Evolutionary conservation across 2,888 invertebrate species (phyloP).

Genomic region (Drosophila falleni): DNA sequence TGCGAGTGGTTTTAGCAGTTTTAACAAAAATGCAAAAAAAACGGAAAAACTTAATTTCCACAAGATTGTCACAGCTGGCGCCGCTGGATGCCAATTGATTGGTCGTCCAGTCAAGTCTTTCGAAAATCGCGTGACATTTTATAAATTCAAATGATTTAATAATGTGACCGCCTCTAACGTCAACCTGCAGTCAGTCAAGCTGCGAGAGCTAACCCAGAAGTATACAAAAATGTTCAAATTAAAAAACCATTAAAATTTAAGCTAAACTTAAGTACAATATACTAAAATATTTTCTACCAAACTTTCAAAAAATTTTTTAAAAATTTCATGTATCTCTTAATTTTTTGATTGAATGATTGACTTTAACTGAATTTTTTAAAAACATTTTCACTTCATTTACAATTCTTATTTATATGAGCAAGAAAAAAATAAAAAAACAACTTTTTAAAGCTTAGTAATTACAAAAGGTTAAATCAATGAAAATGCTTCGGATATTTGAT

Average conservation of each 20-base stretch:
- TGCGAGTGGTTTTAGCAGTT: slow-evolving; percentile 43
- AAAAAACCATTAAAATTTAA: too few relatives aligned
- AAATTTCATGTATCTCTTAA: too few relatives aligned
- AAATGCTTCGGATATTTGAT: background rate
- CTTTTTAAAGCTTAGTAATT: background rate
- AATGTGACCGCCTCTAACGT: slow-evolving; percentile 42
- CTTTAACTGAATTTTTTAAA: too few relatives aligned
- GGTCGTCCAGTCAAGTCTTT: slow-evolving; percentile 52
- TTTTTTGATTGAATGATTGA: too few relatives aligned
- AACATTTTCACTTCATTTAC: background rate
- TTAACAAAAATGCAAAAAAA: slow-evolving; percentile 30
- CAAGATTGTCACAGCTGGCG: slow-evolving; percentile 74
- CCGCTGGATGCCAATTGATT: slow-evolving; percentile 67
- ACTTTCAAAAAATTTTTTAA: too few relatives aligned
- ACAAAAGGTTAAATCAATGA: background rate
- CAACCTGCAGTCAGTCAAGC: slow-evolving; percentile 15
- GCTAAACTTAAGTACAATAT: too few relatives aligned
- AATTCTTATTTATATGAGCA: background rate
- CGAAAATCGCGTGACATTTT: slow-evolving; percentile 77
- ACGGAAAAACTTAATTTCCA: slow-evolving; percentile 70
- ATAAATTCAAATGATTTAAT: slow-evolving; percentile 70
- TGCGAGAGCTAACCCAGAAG: slow-evolving; percentile 8
- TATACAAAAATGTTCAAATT: background rate
- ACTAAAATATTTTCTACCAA: too few relatives aligned
- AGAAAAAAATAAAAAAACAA: background rate